phyloP scores from a whole-genome alignment of 2,797 vertebrate genomes.

The Threskiornis aethiopicus region DNA sequence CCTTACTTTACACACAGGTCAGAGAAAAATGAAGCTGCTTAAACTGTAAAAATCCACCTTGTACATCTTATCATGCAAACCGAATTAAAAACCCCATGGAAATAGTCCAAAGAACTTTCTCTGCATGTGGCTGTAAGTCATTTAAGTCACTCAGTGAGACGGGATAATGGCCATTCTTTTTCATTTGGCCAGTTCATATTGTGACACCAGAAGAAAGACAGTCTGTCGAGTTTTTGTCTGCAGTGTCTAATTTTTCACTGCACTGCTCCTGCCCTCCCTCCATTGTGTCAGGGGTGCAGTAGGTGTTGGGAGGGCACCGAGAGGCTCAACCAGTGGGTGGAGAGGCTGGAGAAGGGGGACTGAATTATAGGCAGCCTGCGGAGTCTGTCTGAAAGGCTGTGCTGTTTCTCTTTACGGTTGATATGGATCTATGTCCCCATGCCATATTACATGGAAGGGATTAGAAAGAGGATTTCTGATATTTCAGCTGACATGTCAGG shows the following conservation, averaged over 20 bases:
- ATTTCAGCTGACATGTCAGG: conserved; percentile 46
- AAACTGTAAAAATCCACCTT: not conserved
- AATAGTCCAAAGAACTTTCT: conserved; percentile 51
- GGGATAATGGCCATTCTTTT: conserved; percentile 67
- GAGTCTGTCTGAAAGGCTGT: conserved; percentile 9
- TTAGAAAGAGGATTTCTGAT: conserved; percentile 54
- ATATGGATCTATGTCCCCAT: not conserved
- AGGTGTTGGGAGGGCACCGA: conserved; percentile 63
- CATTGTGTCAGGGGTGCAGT: conserved; percentile 68
- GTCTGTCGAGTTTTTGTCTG: conserved; percentile 65
- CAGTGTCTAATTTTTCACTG: conserved; percentile 60
- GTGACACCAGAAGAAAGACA: conserved; percentile 48
- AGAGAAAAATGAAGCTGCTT: not conserved
- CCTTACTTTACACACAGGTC: not conserved
- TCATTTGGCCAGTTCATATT: conserved; percentile 74
- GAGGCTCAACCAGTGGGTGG: conserved; percentile 43
- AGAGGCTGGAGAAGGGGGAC: not conserved
- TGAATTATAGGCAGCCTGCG: not conserved
- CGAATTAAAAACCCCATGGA: conserved; percentile 1
- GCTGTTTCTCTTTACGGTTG: not conserved
- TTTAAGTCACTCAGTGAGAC: conserved; percentile 56
- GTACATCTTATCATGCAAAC: not conserved
- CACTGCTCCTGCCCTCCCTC: conserved; percentile 37
- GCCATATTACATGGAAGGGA: conserved; percentile 19
- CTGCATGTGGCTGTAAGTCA: conserved; percentile 59